Evolutionary conservation across 2,888 invertebrate genomes (phyloP).

Genomic region (Acanthosepion pharaonis): DNA sequence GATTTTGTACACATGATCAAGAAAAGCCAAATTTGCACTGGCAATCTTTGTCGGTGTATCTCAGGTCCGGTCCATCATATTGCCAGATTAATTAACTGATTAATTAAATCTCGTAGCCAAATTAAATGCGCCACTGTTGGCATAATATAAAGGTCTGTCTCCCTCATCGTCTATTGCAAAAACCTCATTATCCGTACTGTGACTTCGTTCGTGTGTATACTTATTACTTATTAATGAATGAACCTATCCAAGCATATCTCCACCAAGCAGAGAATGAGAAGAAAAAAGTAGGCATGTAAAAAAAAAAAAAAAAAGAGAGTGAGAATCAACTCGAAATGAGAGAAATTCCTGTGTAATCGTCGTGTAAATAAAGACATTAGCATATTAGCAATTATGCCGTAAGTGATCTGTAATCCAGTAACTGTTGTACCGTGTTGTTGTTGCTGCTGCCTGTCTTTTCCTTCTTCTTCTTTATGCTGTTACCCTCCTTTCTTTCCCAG

Average conservation of each 20-base stretch:
- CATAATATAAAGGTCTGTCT: background rate
- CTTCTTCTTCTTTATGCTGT: background rate
- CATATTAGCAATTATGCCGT: conserved; percentile 10
- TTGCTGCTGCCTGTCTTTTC: background rate
- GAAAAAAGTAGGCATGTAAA: background rate
- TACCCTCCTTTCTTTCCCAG: background rate
- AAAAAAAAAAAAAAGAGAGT: background rate
- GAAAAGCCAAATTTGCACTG: background rate
- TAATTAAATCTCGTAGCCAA: conserved; percentile 33
- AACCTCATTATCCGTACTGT: background rate
- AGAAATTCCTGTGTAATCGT: conserved; percentile 10
- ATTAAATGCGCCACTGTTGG: background rate
- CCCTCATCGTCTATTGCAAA: background rate
- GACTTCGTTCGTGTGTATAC: background rate
- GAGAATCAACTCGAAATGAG: background rate
- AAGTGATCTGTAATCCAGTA: conserved; percentile 21
- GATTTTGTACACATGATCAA: background rate
- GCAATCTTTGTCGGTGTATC: background rate
- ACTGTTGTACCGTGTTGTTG: background rate
- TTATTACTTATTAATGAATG: conserved; percentile 33
- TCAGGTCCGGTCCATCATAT: background rate
- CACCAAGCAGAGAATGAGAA: background rate
- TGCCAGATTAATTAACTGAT: background rate
- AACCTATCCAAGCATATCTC: background rate
- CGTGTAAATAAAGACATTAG: conserved; percentile 20